Evolutionary conservation across 2,797 vertebrate species (phyloP).

Genomic region (Gymnothorax reevesii): DNA sequence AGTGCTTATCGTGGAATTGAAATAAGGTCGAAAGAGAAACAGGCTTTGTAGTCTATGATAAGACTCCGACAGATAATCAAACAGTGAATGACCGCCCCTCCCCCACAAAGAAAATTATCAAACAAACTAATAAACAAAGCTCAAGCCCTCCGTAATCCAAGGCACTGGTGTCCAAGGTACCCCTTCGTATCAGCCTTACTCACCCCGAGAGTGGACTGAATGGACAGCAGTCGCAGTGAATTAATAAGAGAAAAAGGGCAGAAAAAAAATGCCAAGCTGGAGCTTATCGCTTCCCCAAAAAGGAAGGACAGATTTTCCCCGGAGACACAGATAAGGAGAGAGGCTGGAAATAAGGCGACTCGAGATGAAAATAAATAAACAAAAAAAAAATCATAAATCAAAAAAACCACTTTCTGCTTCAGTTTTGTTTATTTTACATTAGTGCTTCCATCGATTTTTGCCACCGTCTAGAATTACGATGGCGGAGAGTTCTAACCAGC

Average conservation of each 20-base stretch:
- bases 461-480: not conserved
- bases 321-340: conserved; percentile 56
- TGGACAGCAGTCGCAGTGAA: conserved; percentile 60
- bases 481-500: not conserved
- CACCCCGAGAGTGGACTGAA: conserved; percentile 58
- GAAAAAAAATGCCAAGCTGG: conserved; percentile 51
- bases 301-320: conserved; percentile 52
- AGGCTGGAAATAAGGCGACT: conserved; percentile 33
- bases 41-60: conserved; percentile 57
- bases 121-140: conserved; percentile 57
- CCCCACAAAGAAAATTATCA: conserved; percentile 54
- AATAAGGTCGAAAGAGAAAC: conserved; percentile 68
- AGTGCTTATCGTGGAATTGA: conserved; percentile 70
- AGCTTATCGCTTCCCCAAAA: conserved; percentile 59
- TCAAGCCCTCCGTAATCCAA: conserved; percentile 53
- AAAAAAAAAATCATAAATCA: conserved; percentile 66
- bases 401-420: not conserved
- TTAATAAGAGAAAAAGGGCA: conserved; percentile 63
- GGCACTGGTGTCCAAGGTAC: conserved; percentile 41
- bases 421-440: not conserved
- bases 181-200: conserved; percentile 57
- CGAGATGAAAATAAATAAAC: conserved; percentile 60
- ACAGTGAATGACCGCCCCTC: conserved; percentile 52
- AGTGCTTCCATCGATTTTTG: not conserved
- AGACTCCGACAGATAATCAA: conserved; percentile 53